These are phyloP conservation scores for Nectonema munidae DNA, from an alignment of 2,888 invertebrate genomes.

Conservation along the genomic window DNA sequence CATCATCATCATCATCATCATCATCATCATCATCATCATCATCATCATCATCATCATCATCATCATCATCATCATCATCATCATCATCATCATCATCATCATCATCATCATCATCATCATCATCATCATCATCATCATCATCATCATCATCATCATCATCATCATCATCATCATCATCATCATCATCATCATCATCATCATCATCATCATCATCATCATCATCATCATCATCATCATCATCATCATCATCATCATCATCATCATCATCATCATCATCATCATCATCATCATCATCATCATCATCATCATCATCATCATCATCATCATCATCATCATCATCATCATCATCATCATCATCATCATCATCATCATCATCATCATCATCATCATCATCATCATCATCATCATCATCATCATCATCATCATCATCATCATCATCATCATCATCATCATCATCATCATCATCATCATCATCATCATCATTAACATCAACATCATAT, in stretches of 20 bases:
- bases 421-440: constrained; percentile 5
- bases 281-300: constrained; percentile 5
- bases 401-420: constrained; percentile 5
- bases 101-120: constrained; percentile 5
- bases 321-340: constrained; percentile 5
- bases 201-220: constrained; percentile 5
- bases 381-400: constrained; percentile 5
- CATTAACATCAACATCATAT: too few species aligned
- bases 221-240: constrained; percentile 5
- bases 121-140: constrained; percentile 5
- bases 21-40: constrained; percentile 5
- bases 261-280: constrained; percentile 5
- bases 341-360: constrained; percentile 5
- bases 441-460: constrained; percentile 5
- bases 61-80: constrained; percentile 5
- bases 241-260: constrained; percentile 5
- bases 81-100: constrained; percentile 5
- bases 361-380: constrained; percentile 5
- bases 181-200: constrained; percentile 5
- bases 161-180: constrained; percentile 5
- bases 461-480: constrained; percentile 5
- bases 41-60: constrained; percentile 5
- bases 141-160: constrained; percentile 5
- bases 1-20: constrained; percentile 5
- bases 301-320: constrained; percentile 5